These are phyloP conservation scores for Hafferia zeledoni DNA, from an alignment of 2,797 vertebrate species.

Conservation along the genomic window DNA sequence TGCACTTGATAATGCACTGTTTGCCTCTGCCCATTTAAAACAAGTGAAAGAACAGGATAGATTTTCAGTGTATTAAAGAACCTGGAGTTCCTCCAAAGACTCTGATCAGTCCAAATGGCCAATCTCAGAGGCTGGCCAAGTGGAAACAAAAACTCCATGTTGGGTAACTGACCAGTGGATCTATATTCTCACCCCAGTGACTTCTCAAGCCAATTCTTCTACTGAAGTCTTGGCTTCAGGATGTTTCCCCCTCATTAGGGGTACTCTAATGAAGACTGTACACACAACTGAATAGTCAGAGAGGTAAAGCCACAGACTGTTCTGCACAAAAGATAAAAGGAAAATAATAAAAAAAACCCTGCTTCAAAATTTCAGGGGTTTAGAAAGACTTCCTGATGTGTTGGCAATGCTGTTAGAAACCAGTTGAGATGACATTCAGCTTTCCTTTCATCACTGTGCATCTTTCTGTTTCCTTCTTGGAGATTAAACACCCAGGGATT, in stretches of 20 bases:
- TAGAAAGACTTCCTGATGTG: not conserved
- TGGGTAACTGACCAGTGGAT: not conserved
- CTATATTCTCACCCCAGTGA: not conserved
- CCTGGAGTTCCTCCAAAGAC: constrained; percentile 20
- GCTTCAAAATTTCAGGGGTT: not conserved
- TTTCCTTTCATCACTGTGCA: not conserved
- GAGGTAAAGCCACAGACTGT: not conserved
- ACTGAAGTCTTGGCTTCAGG: not conserved
- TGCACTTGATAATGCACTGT: constrained; percentile 16
- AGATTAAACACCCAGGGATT: not conserved
- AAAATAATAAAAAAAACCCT: not conserved
- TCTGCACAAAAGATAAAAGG: not conserved
- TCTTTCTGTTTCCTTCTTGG: not conserved
- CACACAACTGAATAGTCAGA: not conserved
- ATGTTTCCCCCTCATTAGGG: rapidly evolving
- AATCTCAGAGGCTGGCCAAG: not conserved
- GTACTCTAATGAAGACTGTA: not conserved
- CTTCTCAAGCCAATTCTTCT: not conserved
- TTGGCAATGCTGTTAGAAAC: not conserved
- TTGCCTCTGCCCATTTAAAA: constrained; percentile 29
- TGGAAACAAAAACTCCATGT: not conserved
- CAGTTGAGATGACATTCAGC: not conserved
- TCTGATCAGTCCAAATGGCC: not conserved
- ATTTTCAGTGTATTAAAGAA: constrained; percentile 17
- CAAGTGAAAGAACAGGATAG: not conserved